phyloP scores from a whole-genome alignment of 2,888 invertebrate genomes.

The Tetragonisca angustula region DNA sequence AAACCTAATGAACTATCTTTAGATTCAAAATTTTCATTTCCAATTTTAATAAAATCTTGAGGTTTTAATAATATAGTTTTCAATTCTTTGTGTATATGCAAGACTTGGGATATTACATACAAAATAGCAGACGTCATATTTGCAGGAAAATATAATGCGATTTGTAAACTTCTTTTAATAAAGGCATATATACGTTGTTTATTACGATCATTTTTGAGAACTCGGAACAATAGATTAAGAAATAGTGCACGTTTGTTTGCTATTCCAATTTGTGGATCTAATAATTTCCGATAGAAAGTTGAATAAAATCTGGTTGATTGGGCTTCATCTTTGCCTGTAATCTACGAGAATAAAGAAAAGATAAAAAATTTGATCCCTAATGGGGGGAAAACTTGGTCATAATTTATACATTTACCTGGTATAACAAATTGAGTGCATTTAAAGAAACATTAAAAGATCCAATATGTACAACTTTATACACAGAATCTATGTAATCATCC shows the following conservation, averaged over 20 bases:
- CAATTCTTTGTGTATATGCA: constrained; percentile 70
- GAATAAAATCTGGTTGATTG: constrained; percentile 90
- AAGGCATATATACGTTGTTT: constrained; percentile 91
- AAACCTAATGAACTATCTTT: constrained; percentile 12
- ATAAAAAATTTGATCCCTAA: constrained; percentile 4
- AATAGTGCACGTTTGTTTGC: constrained; percentile 91
- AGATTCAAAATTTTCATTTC: constrained; percentile 43
- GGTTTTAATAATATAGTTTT: constrained; percentile 65
- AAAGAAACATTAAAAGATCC: constrained; percentile 90
- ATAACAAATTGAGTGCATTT: constrained; percentile 86
- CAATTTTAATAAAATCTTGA: constrained; percentile 53
- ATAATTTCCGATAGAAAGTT: constrained; percentile 94
- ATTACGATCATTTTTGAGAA: constrained; percentile 92
- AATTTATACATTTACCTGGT: constrained; percentile 83
- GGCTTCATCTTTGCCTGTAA: constrained; percentile 73
- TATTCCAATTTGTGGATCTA: constrained; percentile 89
- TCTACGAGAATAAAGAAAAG: constrained; percentile 57
- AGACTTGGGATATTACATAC: constrained; percentile 89
- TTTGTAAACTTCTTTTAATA: constrained; percentile 92
- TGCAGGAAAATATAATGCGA: constrained; percentile 89
- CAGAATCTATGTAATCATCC: constrained; percentile 88
- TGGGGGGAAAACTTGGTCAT: background rate
- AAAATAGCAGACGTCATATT: constrained; percentile 93
- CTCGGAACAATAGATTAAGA: constrained; percentile 94
- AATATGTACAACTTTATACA: constrained; percentile 92